Percentiles rank a stretch among this genome's conserved stretches.
Conservation (phyloP, 2,113 vertebrate genomes). For the Benitochromis conjunctus region DNA sequence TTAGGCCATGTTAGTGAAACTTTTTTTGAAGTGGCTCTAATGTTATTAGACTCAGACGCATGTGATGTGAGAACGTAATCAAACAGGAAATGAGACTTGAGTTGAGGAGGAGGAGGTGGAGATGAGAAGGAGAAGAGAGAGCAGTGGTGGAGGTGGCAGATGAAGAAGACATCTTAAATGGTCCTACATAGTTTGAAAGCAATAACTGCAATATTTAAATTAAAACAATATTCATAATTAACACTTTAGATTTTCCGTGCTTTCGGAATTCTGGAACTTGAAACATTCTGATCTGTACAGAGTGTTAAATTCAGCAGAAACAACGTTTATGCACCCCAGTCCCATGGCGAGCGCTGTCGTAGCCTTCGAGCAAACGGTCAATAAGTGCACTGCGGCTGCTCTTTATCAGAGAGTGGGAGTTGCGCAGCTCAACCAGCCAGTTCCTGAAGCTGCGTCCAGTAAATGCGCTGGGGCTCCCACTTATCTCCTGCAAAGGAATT, state of each 20-base stretch:
- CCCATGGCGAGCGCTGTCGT: conserved; percentile 88
- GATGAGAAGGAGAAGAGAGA: not conserved
- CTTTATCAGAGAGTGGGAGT: conserved; percentile 83
- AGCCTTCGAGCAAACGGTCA: conserved; percentile 87
- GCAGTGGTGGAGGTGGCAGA: not conserved
- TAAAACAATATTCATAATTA: not conserved
- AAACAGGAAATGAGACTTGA: not conserved
- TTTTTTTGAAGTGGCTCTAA: not conserved
- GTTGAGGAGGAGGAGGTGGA: not conserved
- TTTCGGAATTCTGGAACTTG: not conserved
- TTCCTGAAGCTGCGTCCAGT: conserved; percentile 87
- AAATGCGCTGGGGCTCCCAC: conserved; percentile 78
- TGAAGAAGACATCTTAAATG: not conserved
- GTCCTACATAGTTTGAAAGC: not conserved
- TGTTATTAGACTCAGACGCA: not conserved
- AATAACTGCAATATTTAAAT: not conserved
- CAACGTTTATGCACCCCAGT: conserved; percentile 77
- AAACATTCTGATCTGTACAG: not conserved
- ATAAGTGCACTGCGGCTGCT: conserved; percentile 83
- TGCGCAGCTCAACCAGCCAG: conserved; percentile 87
- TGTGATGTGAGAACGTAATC: not conserved
- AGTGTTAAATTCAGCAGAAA: not conserved
- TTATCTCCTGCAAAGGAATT: conserved; percentile 80
- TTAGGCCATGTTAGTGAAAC: not conserved
- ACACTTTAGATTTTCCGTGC: not conserved